phyloP scores from a whole-genome alignment of 2,113 vertebrate species.

The Cisticola juncidis region DNA sequence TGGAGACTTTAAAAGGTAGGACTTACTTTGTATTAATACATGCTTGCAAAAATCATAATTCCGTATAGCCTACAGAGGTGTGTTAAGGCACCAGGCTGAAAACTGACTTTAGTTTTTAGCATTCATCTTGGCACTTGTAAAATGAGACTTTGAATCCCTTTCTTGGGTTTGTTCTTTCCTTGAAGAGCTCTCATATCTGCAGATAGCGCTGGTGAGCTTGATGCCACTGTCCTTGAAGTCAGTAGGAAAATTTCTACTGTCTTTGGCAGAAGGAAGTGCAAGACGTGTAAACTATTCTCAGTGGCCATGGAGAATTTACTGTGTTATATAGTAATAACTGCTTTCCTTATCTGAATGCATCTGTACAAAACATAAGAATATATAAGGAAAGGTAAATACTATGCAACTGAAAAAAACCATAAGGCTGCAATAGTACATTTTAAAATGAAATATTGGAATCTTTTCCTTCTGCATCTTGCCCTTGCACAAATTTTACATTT shows the following conservation, averaged over 20 bases:
- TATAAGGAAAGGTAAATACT: not conserved
- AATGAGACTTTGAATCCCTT: not conserved
- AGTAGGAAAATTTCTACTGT: not conserved
- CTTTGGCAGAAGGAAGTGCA: not conserved
- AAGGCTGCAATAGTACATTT: not conserved
- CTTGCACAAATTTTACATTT: not conserved
- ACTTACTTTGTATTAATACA: not conserved
- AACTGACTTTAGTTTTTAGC: not conserved
- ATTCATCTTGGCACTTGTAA: not conserved
- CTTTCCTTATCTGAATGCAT: not conserved
- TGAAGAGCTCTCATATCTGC: not conserved
- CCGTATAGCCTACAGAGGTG: not conserved
- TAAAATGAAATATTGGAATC: not conserved
- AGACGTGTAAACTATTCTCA: not conserved
- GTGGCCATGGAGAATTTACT: not conserved
- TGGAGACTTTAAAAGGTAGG: conserved; percentile 92
- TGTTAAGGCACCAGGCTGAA: not conserved
- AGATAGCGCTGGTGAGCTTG: not conserved
- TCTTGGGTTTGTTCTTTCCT: not conserved
- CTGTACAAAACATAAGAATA: not conserved
- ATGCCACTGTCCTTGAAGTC: not conserved
- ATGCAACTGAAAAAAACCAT: not conserved
- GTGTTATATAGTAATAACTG: not conserved
- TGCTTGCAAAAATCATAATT: not conserved
- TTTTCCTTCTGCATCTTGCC: not conserved